A percentile compares a stretch with the other conserved stretches of the same genome.
Evolutionary conservation across 2,113 vertebrate species (phyloP).

Genomic region (Ancistrus triradiatus): DNA sequence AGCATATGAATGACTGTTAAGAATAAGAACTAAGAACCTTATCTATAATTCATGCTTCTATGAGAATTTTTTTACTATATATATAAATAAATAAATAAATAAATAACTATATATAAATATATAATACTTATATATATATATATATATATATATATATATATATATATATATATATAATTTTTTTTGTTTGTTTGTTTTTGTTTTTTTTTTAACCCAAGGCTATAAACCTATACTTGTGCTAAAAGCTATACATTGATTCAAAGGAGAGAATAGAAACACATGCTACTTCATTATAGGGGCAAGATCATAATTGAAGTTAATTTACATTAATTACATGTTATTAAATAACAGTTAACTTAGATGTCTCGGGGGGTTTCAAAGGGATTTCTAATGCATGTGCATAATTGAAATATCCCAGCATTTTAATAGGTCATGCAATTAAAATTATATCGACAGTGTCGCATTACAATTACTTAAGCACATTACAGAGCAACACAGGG

Average conservation of each 20-base stretch:
- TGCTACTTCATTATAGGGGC: slow-evolving; percentile 52
- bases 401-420: slow-evolving; percentile 66
- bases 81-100: too few species aligned
- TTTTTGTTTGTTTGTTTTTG: too few species aligned
- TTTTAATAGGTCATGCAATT: slow-evolving; percentile 64
- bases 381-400: slow-evolving; percentile 53
- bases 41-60: too few species aligned
- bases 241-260: slow-evolving; percentile 30
- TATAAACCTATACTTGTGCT: too few species aligned
- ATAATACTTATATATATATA: too few species aligned
- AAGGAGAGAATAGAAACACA: slow-evolving; percentile 36
- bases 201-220: too few species aligned
- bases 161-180: too few species aligned
- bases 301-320: slow-evolving; percentile 62
- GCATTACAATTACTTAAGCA: slow-evolving; percentile 53
- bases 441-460: slow-evolving; percentile 61
- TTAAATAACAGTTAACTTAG: slow-evolving; percentile 59
- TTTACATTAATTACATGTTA: slow-evolving; percentile 63
- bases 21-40: too few species aligned
- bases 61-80: too few species aligned
- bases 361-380: slow-evolving; percentile 49
- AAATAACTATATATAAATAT: too few species aligned
- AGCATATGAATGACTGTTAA: too few species aligned
- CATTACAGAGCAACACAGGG: slow-evolving; percentile 43
- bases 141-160: too few species aligned